Base-by-base conservation (phyloP, 1,140 invertebrate genomes). In the Lordiphosa collinella region DNA sequence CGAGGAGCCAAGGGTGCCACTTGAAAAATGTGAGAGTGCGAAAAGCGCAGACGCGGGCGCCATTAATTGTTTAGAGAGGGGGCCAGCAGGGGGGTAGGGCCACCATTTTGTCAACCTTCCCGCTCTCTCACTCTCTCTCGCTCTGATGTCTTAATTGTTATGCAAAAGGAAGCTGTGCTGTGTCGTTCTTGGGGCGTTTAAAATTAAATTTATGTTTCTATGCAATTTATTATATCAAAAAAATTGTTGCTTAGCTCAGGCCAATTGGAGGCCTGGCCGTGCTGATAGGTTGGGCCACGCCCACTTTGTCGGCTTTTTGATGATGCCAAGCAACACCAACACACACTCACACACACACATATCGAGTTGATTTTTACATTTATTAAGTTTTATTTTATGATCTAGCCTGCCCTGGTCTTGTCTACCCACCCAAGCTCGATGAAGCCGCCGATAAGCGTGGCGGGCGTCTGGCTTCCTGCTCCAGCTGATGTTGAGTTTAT, bases 121-220 rank as follows among this genome's bases (percentile, higher is more conserved):
- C 48, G 12, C 47, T 16, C 11, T 31, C 18, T 13, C n/a, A n/a
- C n/a, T n/a, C 70, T 34, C 47, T 34, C 36, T 40, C 59, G 67
- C 46, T 64, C 48, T 55, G 76, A 82, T 69, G 71, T 72, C 76
- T 82, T 82, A 84, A 82, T 82, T 82, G 73, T 69, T 65, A 60
- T 58, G 62, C 61, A 59, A 60, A 35, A 44, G 40, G 50, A 35
- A 66, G 56, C 46, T 44, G 22, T 7, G 22, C 36, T 50, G 58
- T 40, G 47, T 37, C 60, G 52, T 54, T 54, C 11, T 55, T 58
- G 76, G 71, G 76, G 76, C 76, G 76, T 84, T 76, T 61, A 69
- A 72, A 63, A 84, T 82, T 61, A 78, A 82, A 82, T 82, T 84
- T 73, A 82, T 78, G 78, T 78, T 82, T 82, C 78, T 78, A 84